Percentiles rank a stretch among this genome's conserved stretches.
These are phyloP conservation scores for Phoenicopterus ruber DNA, from an alignment of 2,113 vertebrate genomes.

Conservation along the genomic window DNA sequence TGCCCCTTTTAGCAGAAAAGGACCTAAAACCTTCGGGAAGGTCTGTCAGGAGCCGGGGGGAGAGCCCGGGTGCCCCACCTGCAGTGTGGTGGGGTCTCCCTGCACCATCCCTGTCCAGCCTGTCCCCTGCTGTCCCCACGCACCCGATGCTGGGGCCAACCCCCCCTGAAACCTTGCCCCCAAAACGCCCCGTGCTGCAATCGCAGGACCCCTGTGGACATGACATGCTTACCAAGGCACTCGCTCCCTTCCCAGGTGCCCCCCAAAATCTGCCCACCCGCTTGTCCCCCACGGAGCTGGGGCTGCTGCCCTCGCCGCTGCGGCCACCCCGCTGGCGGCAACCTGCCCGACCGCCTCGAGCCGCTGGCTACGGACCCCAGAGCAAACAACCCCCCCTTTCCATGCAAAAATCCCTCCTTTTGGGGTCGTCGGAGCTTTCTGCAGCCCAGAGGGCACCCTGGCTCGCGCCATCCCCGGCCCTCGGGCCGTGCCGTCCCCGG, in stretches of 20 bases:
- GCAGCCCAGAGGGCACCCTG: background rate
- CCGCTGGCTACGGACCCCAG: background rate
- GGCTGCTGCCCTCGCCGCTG: background rate
- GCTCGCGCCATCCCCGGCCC: background rate
- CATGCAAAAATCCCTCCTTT: background rate
- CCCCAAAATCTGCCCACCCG: background rate
- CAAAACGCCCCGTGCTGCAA: background rate
- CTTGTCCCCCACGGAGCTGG: background rate
- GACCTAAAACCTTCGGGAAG: background rate
- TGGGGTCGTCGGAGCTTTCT: too few species aligned
- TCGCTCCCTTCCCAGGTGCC: background rate
- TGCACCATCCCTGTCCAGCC: background rate
- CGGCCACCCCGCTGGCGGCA: background rate
- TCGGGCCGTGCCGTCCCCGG: background rate
- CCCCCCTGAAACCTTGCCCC: background rate
- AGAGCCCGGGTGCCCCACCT: background rate
- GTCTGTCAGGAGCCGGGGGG: background rate
- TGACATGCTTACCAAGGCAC: background rate
- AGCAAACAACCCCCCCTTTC: background rate
- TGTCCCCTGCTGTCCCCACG: background rate
- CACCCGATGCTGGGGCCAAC: background rate
- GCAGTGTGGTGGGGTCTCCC: background rate
- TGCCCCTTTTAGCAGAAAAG: background rate
- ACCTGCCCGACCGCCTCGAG: background rate
- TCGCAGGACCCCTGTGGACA: background rate